phyloP scores from a whole-genome alignment of 2,888 invertebrate species.

The Metacarcinus magister region DNA sequence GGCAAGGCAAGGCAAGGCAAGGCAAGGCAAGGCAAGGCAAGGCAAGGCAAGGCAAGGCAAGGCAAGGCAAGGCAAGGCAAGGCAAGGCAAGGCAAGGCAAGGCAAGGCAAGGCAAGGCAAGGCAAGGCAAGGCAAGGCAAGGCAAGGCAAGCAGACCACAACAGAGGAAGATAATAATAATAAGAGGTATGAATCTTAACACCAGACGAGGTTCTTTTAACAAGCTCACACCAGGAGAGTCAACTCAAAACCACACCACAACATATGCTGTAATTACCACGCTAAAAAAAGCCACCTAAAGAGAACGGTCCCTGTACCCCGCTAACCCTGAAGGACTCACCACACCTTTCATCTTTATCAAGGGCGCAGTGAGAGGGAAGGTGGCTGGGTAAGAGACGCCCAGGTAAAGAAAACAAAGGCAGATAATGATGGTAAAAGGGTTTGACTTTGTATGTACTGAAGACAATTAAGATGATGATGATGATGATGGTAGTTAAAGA shows the following conservation, averaged over 20 bases:
- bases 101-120: too few relatives aligned
- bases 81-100: too few relatives aligned
- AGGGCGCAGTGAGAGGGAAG: background rate
- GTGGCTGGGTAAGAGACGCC: background rate
- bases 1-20: background rate
- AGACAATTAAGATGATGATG: too few relatives aligned
- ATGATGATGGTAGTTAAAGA: too few relatives aligned
- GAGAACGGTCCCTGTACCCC: too few relatives aligned
- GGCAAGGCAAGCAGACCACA: background rate
- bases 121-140: too few relatives aligned
- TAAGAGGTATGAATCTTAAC: background rate
- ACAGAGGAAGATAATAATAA: background rate
- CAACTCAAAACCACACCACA: background rate
- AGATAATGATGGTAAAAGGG: too few relatives aligned
- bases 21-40: slow-evolving; percentile 34
- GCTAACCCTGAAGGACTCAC: too few relatives aligned
- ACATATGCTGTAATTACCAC: background rate
- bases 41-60: slow-evolving; percentile 41
- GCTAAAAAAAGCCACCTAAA: too few relatives aligned
- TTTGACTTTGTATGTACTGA: too few relatives aligned
- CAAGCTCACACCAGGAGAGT: background rate
- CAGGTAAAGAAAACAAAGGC: too few relatives aligned
- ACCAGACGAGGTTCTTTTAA: background rate
- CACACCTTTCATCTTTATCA: too few relatives aligned
- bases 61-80: background rate